Evolutionary conservation across 2,797 vertebrate genomes (phyloP), one percentile per base, ranked within the genome.

Genomic region (Acanthurus tractus): DNA sequence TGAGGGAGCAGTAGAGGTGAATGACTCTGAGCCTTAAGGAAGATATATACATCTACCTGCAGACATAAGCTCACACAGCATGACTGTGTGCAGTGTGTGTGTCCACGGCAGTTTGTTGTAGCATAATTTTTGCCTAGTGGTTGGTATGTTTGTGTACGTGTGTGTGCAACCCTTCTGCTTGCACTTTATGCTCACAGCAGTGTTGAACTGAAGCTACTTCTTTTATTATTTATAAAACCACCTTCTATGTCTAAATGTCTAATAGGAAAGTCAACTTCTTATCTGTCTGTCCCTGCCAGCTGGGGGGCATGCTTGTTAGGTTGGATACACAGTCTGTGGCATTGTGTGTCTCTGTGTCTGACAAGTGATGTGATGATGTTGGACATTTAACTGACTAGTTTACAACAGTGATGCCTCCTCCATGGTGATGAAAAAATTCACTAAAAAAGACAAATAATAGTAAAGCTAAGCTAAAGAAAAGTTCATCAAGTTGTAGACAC

Each of bases 301-400:
- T 57, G 81, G 75, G 85, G 20, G 20, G 15, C 44, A 12, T 70
- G 22, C 13, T 71, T 66, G 79, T 57, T 73, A 62, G 81, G n/a
- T 20, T n/a, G 61, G 78, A 62, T 48, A 55, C 29, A 56, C 55
- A 64, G 29, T 59, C 58, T 70, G 64, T 14, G 25, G 50, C 44
- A 40, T 17, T 58, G 53, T 34, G 20, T 56, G 12, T 63, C 68
- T 8, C 7, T 50, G 40, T 72, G 49, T 87, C 38, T 65, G 49
- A 58, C 56, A 9, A 49, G 20, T 85, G 79, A 86, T 75, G 53
- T 63, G 58, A 88, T 80, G 49, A 10, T 34, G 17, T 63, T 45
- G 56, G 82, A 85, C 83, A 34, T 59, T 70, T 87, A 52, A 79
- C 48, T 75, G 79, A 81, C 76, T 52, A 29, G 69, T 79, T 79